phyloP scores from a whole-genome alignment of 2,797 vertebrate species.

The Novumbra hubbsi region DNA sequence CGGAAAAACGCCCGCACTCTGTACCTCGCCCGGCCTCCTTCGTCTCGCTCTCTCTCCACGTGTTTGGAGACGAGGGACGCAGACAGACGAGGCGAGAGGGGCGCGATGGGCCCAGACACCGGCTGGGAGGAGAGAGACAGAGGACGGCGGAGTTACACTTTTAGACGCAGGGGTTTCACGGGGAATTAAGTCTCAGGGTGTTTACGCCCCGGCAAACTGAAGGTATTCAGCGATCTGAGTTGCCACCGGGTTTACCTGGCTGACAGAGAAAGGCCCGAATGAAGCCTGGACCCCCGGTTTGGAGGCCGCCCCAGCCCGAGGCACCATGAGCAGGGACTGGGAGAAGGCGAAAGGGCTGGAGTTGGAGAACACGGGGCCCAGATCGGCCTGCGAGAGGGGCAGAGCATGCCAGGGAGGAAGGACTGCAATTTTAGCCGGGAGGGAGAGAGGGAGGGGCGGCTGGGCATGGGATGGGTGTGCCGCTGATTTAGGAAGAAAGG shows the following conservation, averaged over 20 bases:
- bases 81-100: conserved; percentile 47
- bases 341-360: conserved; percentile 70
- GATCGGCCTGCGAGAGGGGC: conserved; percentile 63
- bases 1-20: conserved; percentile 68
- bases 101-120: conserved; percentile 54
- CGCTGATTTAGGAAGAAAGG: conserved; percentile 12
- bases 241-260: conserved; percentile 55
- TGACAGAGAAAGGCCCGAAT: conserved; percentile 69
- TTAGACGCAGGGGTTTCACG: not conserved
- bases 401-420: conserved; percentile 61
- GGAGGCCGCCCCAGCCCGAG: conserved; percentile 34
- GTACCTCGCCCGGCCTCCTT: conserved; percentile 39
- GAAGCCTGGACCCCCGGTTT: conserved; percentile 59
- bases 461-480: conserved; percentile 50
- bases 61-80: conserved; percentile 68
- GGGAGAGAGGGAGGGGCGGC: conserved; percentile 51
- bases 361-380: conserved; percentile 72
- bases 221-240: not conserved
- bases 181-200: not conserved
- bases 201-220: not conserved
- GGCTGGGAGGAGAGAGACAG: conserved; percentile 47
- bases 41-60: conserved; percentile 50
- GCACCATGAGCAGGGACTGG: conserved; percentile 67
- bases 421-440: conserved; percentile 61
- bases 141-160: not conserved